A percentile compares a stretch with the other conserved stretches of the same genome.
Conservation (phyloP, 2,888 invertebrate species). For the Eubasilissa splendida region DNA sequence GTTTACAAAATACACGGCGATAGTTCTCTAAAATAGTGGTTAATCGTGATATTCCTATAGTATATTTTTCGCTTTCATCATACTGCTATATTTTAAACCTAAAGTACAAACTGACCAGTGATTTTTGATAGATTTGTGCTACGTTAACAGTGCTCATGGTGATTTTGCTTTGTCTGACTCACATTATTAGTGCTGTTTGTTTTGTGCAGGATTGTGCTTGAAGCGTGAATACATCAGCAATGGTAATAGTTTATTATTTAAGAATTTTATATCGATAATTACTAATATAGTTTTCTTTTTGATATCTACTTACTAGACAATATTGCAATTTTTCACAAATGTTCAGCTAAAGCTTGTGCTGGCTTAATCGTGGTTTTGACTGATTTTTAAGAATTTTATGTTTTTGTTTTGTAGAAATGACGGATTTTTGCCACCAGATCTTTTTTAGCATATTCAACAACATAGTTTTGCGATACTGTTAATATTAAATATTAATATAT, state of each 20-base stretch:
- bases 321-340: too few relatives aligned
- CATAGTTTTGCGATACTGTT: too few relatives aligned
- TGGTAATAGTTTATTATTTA: conserved; percentile 18
- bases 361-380: too few relatives aligned
- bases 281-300: background rate
- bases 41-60: conserved; percentile 31
- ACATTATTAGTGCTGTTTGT: conserved; percentile 25
- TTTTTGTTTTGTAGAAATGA: too few relatives aligned
- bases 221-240: conserved; percentile 5
- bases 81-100: background rate
- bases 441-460: too few relatives aligned
- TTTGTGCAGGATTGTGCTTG: conserved; percentile 32
- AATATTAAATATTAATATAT: too few relatives aligned
- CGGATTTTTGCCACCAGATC: too few relatives aligned
- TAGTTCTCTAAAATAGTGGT: conserved; percentile 12
- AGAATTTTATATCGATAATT: background rate
- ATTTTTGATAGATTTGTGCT: background rate
- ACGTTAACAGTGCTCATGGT: conserved; percentile 18
- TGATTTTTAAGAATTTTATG: too few relatives aligned
- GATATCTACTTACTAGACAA: background rate
- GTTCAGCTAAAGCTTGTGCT: too few relatives aligned
- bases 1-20: conserved; percentile 37
- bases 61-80: conserved; percentile 1
- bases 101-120: background rate
- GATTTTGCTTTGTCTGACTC: conserved; percentile 34